Evolutionary conservation across 2,888 invertebrate species (phyloP).

Genomic region (Dicyrtomina minuta): DNA sequence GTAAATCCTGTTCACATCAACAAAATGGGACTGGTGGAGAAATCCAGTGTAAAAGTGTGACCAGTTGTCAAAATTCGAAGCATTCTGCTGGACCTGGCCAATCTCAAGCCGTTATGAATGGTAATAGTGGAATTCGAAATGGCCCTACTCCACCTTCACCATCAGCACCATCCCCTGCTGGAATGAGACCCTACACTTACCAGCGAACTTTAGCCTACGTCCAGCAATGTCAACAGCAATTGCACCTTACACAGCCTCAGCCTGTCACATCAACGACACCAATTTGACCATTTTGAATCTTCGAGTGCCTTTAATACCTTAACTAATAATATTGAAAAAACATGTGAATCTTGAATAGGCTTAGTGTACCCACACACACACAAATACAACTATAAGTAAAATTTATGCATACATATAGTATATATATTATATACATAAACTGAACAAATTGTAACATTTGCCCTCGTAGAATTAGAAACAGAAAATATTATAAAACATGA

Average conservation of each 20-base stretch:
- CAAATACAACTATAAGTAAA: no score
- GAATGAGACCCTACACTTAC: slow-evolving; percentile 82
- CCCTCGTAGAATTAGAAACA: no score
- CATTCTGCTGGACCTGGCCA: slow-evolving; percentile 15
- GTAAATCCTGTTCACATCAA: slow-evolving; percentile 17
- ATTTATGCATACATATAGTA: no score
- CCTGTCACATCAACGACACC: slow-evolving; percentile 26
- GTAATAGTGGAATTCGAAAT: slow-evolving; percentile 1
- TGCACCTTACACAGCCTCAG: slow-evolving; percentile 8
- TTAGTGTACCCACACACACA: neutral
- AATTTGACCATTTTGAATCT: slow-evolving; percentile 29
- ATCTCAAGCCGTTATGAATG: slow-evolving; percentile 4
- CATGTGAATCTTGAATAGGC: neutral
- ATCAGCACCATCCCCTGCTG: slow-evolving; percentile 48
- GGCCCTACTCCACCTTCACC: slow-evolving; percentile 5
- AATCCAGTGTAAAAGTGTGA: slow-evolving; percentile 21
- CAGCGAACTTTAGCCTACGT: slow-evolving; percentile 88
- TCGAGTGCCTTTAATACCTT: slow-evolving; percentile 15
- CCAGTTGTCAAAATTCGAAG: slow-evolving; percentile 21
- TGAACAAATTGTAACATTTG: no score
- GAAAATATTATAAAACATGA: slow-evolving; percentile 7
- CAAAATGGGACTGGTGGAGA: slow-evolving; percentile 6
- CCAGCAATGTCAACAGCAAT: slow-evolving; percentile 68
- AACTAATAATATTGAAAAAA: neutral
- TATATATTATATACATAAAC: no score